Conservation (phyloP, 2,797 vertebrate genomes). For the Simalia tracyae region DNA sequence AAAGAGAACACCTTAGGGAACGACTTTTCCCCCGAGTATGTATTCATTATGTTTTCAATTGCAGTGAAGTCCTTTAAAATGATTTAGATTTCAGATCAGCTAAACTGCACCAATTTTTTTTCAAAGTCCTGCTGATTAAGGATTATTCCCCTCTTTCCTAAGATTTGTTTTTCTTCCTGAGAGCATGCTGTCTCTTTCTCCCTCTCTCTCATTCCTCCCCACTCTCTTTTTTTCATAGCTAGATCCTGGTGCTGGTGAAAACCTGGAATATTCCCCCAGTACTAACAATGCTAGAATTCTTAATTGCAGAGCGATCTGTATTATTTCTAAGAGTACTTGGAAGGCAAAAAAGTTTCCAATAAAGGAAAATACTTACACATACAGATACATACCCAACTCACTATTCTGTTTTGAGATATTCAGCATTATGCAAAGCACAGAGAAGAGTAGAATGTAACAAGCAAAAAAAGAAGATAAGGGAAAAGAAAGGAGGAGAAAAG, state of each 20-base stretch:
- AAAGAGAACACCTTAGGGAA: slow-evolving; percentile 11
- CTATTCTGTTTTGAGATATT: neutral
- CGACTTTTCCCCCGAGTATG: neutral
- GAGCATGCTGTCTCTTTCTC: no score
- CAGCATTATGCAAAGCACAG: no score
- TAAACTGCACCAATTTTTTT: neutral
- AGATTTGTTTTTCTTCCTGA: neutral
- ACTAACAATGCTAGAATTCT: neutral
- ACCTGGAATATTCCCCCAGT: neutral
- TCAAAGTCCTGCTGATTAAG: neutral
- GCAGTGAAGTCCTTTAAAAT: neutral
- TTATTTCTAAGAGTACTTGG: neutral
- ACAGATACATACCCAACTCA: neutral
- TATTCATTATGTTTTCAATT: neutral
- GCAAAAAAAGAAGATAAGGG: no score
- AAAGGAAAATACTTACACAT: neutral
- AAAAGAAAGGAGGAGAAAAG: neutral
- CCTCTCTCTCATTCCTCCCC: fast-evolving
- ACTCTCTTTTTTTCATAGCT: no score
- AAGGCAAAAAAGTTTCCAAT: neutral
- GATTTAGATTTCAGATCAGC: neutral
- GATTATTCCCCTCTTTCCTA: neutral
- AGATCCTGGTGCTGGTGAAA: neutral
- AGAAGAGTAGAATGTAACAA: no score
- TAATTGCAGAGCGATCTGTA: neutral